Evolutionary conservation across 2,113 vertebrate species (phyloP).

Genomic region (Syrrhaptes paradoxus): DNA sequence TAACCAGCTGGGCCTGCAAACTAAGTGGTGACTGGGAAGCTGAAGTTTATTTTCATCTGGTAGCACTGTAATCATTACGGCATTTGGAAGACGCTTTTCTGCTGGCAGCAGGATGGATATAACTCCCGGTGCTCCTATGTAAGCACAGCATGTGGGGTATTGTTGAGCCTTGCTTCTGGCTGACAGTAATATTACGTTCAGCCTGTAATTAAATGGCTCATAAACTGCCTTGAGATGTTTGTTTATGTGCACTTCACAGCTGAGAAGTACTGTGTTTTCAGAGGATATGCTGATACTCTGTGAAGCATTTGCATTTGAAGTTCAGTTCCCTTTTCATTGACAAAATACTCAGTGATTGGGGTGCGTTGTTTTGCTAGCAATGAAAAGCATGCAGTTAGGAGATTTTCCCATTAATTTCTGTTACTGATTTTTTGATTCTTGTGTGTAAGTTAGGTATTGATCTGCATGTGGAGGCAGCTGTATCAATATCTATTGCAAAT

Average conservation of each 20-base stretch:
- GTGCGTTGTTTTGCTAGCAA: neutral
- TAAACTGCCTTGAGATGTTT: conserved; percentile 58
- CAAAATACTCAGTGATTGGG: neutral
- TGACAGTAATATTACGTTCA: conserved; percentile 16
- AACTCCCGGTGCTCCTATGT: neutral
- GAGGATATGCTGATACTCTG: neutral
- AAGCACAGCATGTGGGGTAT: conserved; percentile 42
- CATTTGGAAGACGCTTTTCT: neutral
- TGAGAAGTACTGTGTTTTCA: neutral
- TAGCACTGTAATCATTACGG: neutral
- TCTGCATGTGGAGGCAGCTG: neutral
- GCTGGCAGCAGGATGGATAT: neutral
- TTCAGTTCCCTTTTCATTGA: neutral
- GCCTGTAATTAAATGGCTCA: conserved; percentile 52
- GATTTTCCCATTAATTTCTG: neutral
- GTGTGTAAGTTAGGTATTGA: neutral
- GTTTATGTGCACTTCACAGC: neutral
- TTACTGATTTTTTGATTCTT: neutral
- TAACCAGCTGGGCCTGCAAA: neutral
- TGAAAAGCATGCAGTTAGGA: neutral
- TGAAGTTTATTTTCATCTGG: neutral
- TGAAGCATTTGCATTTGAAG: neutral
- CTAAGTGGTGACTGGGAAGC: neutral
- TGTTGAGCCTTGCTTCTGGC: conserved; percentile 16
- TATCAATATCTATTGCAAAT: neutral